Base-by-base conservation (phyloP, 2,797 vertebrate species). In the Cossypha caffra region DNA sequence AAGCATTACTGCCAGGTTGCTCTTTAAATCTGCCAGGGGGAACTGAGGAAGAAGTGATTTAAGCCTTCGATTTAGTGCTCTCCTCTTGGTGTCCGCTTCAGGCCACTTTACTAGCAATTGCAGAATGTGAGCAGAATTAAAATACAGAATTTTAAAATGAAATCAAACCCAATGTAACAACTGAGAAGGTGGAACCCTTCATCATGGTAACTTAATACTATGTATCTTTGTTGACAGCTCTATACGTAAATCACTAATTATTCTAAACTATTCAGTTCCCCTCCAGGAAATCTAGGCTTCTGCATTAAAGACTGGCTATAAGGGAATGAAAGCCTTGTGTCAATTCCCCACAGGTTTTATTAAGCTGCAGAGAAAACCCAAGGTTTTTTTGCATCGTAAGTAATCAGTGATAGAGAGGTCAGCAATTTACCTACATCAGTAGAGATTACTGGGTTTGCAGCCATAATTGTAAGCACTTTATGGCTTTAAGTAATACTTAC, bases 11-110 rank as follows among this genome's bases (percentile, higher is more conserved):
- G 96, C 91, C 94, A 94, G 86, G 92, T 89, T 96, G 96, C 96
- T 98, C 95, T 96, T 98, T 98, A 97, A 98, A 97, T 97, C 90
- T 95, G 95, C 97, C 96, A 78, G 64, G 87, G 75, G 86, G 91
- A 97, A 94, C 87, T 78, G 73, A 85, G 93, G 91, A 97, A 97
- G 96, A 93, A 96, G 97, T 98, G 97, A 98, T 98, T 98, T 98
- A 98, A 88, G 73, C 92, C 82, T 96, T 97, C 55, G 68, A 97
- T 98, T 98, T 98, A 96, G 91, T 90, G 61, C 43, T 94, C 83
- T 96, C 64, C 84, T 96, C 93, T 96, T 94, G 81, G 96, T 86
- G 88, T 95, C 95, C 4, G 89, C 97, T 97, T 95, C 94, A 97
- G 97, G 97, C 95, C 91, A 92, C 96, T 97, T 97, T 95, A 63